phyloP scores from a whole-genome alignment of 2,888 invertebrate species.

The Pilophorus perplexus region DNA sequence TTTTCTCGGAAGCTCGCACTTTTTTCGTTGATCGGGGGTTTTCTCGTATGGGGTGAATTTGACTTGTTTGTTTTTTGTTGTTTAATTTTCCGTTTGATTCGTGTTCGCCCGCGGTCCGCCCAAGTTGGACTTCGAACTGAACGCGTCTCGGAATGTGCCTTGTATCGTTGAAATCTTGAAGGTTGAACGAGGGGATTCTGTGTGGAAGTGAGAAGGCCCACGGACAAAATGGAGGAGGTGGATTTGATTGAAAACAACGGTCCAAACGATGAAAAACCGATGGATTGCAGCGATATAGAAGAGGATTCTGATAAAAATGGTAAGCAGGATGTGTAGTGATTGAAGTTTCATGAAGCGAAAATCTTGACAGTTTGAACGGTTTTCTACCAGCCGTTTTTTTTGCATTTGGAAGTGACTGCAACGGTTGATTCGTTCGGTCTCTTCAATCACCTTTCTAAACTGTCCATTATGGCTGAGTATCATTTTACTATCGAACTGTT shows the following conservation, averaged over 20 bases:
- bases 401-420: no score
- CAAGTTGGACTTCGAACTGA: no score
- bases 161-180: background rate
- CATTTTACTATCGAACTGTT: background rate
- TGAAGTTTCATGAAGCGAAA: background rate
- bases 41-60: background rate
- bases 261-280: conserved; percentile 41
- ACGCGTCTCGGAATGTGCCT: background rate
- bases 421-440: no score
- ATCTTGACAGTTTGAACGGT: background rate
- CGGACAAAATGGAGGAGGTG: conserved; percentile 32
- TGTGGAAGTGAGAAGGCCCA: background rate
- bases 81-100: background rate
- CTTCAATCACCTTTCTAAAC: no score
- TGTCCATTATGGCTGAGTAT: no score
- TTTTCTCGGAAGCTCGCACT: background rate
- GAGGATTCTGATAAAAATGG: conserved; percentile 38
- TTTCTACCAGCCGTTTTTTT: background rate
- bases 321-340: background rate
- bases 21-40: background rate
- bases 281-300: conserved; percentile 45
- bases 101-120: background rate
- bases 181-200: background rate
- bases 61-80: background rate
- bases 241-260: conserved; percentile 27